Evolutionary conservation across 2,797 vertebrate species (phyloP).

Genomic region (Oryzias sinensis): DNA sequence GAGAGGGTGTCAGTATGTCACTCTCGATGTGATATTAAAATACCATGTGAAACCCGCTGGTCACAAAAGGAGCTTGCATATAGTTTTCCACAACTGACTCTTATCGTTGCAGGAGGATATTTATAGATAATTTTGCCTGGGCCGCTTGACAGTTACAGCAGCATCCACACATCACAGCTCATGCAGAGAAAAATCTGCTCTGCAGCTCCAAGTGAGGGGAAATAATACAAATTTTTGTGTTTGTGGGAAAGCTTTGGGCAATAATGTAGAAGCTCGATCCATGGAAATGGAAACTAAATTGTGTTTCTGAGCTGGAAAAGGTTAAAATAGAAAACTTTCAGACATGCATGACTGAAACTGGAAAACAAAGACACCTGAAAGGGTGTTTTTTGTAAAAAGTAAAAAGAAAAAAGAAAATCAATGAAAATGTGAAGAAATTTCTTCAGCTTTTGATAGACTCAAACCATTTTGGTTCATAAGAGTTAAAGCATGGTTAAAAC

Average conservation of each 20-base stretch:
- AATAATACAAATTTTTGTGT: neutral
- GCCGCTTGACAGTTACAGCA: slow-evolving; percentile 16
- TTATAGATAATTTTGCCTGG: slow-evolving; percentile 28
- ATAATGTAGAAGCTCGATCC: neutral
- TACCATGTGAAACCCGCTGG: slow-evolving; percentile 18
- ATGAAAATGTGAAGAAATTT: no score
- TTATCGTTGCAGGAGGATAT: slow-evolving; percentile 20
- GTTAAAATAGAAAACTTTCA: neutral
- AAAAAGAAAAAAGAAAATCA: no score
- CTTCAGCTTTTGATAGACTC: no score
- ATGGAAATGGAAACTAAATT: no score
- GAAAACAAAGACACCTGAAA: neutral
- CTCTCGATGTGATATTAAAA: slow-evolving; percentile 10
- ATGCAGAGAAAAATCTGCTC: slow-evolving; percentile 37
- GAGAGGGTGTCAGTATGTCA: slow-evolving; percentile 6
- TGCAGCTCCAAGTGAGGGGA: slow-evolving; percentile 20
- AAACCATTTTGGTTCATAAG: no score
- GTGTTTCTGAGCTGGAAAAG: no score
- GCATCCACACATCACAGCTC: slow-evolving; percentile 51
- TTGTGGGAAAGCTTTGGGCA: neutral
- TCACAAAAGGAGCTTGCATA: slow-evolving; percentile 22
- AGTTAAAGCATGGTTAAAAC: no score
- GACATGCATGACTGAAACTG: neutral
- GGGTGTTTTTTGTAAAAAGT: no score
- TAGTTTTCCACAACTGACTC: slow-evolving; percentile 1